A percentile compares a stretch with the other conserved stretches of the same genome.
Conservation (phyloP, 2,113 vertebrate genomes). For the Tenebrosternarchus preto region DNA sequence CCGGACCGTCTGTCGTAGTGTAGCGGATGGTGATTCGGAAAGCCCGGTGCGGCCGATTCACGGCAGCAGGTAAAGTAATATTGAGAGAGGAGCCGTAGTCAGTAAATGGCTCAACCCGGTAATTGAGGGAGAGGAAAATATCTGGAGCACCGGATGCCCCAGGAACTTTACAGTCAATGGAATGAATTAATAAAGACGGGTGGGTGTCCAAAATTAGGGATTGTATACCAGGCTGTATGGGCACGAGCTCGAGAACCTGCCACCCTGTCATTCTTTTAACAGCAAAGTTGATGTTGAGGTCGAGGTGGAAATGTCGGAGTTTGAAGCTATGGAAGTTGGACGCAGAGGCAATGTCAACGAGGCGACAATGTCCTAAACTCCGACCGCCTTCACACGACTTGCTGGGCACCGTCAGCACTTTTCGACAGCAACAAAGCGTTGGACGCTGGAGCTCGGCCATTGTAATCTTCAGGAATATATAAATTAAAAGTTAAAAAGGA, state of each 20-base stretch:
- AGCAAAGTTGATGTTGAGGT: slow-evolving; percentile 83
- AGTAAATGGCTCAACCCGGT: slow-evolving; percentile 85
- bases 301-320: slow-evolving; percentile 86
- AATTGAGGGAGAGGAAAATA: slow-evolving; percentile 69
- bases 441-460: slow-evolving; percentile 65
- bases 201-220: slow-evolving; percentile 85
- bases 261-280: slow-evolving; percentile 86
- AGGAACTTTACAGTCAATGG: slow-evolving; percentile 74
- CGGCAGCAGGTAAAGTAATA: slow-evolving; percentile 77
- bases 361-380: slow-evolving; percentile 65
- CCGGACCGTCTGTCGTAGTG: slow-evolving; percentile 88
- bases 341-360: slow-evolving; percentile 84
- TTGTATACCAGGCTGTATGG: slow-evolving; percentile 70
- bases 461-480: slow-evolving; percentile 27
- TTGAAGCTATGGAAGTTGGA: slow-evolving; percentile 85
- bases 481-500: neutral
- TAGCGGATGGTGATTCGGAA: slow-evolving; percentile 88
- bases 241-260: slow-evolving; percentile 83
- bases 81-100: slow-evolving; percentile 89
- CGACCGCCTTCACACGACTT: slow-evolving; percentile 59
- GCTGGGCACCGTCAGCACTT: slow-evolving; percentile 69
- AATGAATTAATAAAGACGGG: slow-evolving; percentile 81
- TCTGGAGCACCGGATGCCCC: slow-evolving; percentile 50
- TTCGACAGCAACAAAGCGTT: slow-evolving; percentile 86
- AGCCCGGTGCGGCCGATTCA: slow-evolving; percentile 71